Evolutionary conservation across 2,113 vertebrate genomes (phyloP).

Genomic region (Colossoma macropomum): DNA sequence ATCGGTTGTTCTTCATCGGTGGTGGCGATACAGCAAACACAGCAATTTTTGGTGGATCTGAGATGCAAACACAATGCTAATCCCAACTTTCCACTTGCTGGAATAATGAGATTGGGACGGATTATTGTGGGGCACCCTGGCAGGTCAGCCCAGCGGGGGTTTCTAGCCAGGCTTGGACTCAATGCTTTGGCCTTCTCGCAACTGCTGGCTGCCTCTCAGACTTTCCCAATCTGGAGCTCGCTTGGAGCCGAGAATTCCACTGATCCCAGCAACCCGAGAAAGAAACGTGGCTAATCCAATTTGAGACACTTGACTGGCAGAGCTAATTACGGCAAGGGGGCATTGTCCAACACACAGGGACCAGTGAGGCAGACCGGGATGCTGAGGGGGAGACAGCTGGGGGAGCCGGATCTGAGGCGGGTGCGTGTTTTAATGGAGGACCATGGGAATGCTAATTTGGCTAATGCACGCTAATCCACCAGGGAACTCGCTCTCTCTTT

Average conservation of each 20-base stretch:
- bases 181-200: not conserved
- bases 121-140: slow-evolving; percentile 31
- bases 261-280: slow-evolving; percentile 45
- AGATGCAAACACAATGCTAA: slow-evolving; percentile 23
- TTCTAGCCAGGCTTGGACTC: slow-evolving; percentile 10
- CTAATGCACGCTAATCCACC: slow-evolving; percentile 52
- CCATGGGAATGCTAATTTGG: slow-evolving; percentile 66
- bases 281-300: slow-evolving; percentile 69
- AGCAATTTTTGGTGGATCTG: not conserved
- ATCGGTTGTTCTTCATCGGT: not conserved
- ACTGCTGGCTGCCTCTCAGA: not conserved
- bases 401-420: slow-evolving; percentile 48
- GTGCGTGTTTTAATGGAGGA: slow-evolving; percentile 37
- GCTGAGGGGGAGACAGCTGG: slow-evolving; percentile 63
- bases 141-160: slow-evolving; percentile 2
- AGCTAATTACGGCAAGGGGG: slow-evolving; percentile 66
- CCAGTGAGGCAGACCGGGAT: slow-evolving; percentile 64
- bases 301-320: slow-evolving; percentile 73
- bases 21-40: not conserved
- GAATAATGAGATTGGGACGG: slow-evolving; percentile 46
- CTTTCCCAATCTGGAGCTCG: slow-evolving; percentile 34
- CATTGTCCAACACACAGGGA: slow-evolving; percentile 66
- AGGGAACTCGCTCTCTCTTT: slow-evolving; percentile 7
- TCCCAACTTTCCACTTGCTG: slow-evolving; percentile 14
- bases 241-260: slow-evolving; percentile 25